Evolutionary conservation across 92 coral and sea anemone species (phyloP), one percentile per base, ranked within the genome.

Genomic region (Epizoanthus stellaris): DNA sequence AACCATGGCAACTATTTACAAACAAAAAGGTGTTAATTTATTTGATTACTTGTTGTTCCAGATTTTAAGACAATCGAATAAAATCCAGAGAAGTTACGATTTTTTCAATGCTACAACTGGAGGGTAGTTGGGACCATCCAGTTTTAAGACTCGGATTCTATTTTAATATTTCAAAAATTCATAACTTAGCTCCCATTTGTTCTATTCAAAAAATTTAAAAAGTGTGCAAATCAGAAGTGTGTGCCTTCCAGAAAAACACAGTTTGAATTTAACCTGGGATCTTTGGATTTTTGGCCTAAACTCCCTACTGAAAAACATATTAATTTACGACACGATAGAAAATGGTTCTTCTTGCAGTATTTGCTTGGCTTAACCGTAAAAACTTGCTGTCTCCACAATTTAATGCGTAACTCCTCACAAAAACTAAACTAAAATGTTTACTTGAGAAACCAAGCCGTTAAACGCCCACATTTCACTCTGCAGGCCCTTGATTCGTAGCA

Each of bases 311-410:
- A 65, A 65, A 21, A 1, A 39, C 70, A 65, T 5, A 65, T 0
- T 65, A 6, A 65, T 65, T 65, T 65, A 36, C n/a, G 39, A 23
- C 70, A 36, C 70, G 20, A 65, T 19, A 65, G 70, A 65, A 65
- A 65, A 21, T 65, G 70, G 70, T 65, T 65, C 70, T 65, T 23
- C 70, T 65, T 65, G 70, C n/a, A 65, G 70, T 65, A 23, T 65
- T 65, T 65, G 16, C 39, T 65, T 65, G 43, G 16, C 19, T 65
- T 65, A 8, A 25, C 70, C 70, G 40, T 65, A 65, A 65, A 65
- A 23, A 14, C 70, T 2, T 30, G 42, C 42, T 65, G 36, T 65
- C 36, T n/a, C 36, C 16, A 15, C 25, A 5, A 25, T 36, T 19
- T 13, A 65, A 65, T 30, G n/a, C 16, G 25, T 30, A 15, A 30